Percentiles rank a stretch among this genome's conserved stretches.
Evolutionary conservation across 2,113 vertebrate genomes (phyloP).

Genomic region (Chloebia gouldiae): DNA sequence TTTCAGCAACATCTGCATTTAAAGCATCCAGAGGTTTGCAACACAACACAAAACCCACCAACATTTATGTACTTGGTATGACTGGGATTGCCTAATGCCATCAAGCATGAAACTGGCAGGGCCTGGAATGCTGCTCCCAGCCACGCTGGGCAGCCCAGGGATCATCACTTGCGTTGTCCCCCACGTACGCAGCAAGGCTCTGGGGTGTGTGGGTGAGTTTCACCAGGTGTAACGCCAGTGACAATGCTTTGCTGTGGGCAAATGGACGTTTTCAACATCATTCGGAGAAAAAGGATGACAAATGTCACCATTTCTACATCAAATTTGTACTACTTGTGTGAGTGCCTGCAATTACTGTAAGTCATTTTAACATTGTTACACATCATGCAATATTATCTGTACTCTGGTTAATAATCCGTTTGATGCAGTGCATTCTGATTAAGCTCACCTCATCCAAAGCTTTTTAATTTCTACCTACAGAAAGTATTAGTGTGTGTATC

Average conservation of each 20-base stretch:
- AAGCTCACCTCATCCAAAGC: not conserved
- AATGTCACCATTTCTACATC: conserved; percentile 47
- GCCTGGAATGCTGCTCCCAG: not conserved
- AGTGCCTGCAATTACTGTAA: conserved; percentile 37
- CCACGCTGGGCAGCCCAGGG: not conserved
- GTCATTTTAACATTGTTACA: conserved; percentile 39
- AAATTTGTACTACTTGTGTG: conserved; percentile 41
- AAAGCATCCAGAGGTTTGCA: conserved; percentile 46
- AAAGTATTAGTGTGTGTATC: not conserved
- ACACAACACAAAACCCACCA: conserved; percentile 6
- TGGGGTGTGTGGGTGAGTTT: not conserved
- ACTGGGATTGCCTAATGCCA: conserved; percentile 62
- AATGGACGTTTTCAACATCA: conserved; percentile 18
- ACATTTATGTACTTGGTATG: conserved; percentile 19
- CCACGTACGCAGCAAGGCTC: not conserved
- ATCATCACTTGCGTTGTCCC: not conserved
- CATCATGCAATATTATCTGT: conserved; percentile 52
- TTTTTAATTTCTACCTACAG: conserved; percentile 26
- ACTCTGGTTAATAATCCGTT: conserved; percentile 53
- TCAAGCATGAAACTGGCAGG: not conserved
- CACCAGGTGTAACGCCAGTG: not conserved
- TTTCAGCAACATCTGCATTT: conserved; percentile 35
- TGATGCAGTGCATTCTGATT: conserved; percentile 34
- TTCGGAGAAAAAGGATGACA: conserved; percentile 59
- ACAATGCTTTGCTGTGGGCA: conserved; percentile 24